Evolutionary conservation across 1,140 invertebrate genomes (phyloP).

Genomic region (Danaus melanippus): DNA sequence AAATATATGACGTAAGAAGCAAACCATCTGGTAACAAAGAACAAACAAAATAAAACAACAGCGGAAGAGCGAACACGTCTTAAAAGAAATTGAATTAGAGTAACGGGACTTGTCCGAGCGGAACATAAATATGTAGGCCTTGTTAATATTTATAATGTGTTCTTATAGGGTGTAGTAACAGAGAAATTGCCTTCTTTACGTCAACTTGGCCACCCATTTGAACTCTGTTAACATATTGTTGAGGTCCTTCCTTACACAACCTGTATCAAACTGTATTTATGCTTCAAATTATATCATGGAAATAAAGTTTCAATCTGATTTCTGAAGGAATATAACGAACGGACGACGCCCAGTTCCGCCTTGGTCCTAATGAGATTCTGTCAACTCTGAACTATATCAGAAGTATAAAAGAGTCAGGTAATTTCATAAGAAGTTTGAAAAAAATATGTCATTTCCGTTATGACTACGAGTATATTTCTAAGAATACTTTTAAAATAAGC

Average conservation of each 20-base stretch:
- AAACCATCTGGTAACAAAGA: neutral
- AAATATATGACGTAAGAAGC: too few relatives aligned
- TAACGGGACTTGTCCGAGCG: constrained; percentile 6
- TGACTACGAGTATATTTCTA: too few relatives aligned
- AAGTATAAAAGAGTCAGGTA: too few relatives aligned
- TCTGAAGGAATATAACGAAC: too few relatives aligned
- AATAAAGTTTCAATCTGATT: too few relatives aligned
- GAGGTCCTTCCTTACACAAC: neutral
- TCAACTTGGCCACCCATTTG: neutral
- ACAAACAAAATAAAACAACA: constrained; percentile 3
- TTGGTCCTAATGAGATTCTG: too few relatives aligned
- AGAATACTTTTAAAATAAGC: too few relatives aligned
- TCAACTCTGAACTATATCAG: too few relatives aligned
- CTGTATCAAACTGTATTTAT: neutral
- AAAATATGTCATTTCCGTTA: too few relatives aligned
- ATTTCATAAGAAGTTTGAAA: too few relatives aligned
- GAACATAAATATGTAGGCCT: constrained; percentile 32
- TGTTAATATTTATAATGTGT: constrained; percentile 34
- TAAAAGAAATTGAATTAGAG: constrained; percentile 31
- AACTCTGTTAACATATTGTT: constrained; percentile 7
- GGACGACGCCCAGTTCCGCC: too few relatives aligned
- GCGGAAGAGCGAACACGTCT: constrained; percentile 7
- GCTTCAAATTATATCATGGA: too few relatives aligned
- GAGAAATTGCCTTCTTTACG: constrained; percentile 7
- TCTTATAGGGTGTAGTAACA: constrained; percentile 3